Conservation (phyloP, 2,113 vertebrate species). For the Oxyruncus cristatus region DNA sequence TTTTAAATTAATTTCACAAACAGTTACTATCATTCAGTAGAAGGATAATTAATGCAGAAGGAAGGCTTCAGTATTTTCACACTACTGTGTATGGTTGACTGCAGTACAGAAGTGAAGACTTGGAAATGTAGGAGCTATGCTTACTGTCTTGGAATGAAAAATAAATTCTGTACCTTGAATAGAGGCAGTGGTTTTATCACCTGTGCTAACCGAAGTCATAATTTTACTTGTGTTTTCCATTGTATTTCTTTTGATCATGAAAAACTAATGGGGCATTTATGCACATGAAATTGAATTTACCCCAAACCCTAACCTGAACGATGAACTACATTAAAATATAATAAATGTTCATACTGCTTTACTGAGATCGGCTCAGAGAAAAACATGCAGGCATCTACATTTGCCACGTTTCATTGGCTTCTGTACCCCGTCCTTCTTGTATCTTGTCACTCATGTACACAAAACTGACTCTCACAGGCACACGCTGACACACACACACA, state of each 20-base stretch:
- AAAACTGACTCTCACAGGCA: neutral
- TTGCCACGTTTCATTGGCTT: constrained; percentile 27
- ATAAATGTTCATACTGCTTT: neutral
- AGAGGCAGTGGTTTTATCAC: constrained; percentile 46
- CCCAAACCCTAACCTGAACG: neutral
- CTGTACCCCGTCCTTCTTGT: neutral
- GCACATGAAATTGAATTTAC: neutral
- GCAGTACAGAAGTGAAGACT: constrained; percentile 31
- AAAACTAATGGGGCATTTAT: neutral
- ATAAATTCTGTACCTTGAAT: neutral
- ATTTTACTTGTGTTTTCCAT: constrained; percentile 22
- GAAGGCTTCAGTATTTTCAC: constrained; percentile 30
- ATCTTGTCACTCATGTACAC: neutral
- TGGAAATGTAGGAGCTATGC: neutral
- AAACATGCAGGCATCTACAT: neutral
- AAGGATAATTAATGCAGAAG: neutral
- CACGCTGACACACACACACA: neutral
- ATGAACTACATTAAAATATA: neutral
- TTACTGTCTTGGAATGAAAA: neutral
- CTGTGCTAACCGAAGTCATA: neutral
- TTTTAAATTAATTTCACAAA: neutral
- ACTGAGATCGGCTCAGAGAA: neutral
- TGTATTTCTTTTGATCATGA: neutral
- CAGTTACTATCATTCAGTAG: neutral
- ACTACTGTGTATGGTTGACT: constrained; percentile 22